phyloP scores from a whole-genome alignment of 2,797 vertebrate species.

The Anableps anableps region DNA sequence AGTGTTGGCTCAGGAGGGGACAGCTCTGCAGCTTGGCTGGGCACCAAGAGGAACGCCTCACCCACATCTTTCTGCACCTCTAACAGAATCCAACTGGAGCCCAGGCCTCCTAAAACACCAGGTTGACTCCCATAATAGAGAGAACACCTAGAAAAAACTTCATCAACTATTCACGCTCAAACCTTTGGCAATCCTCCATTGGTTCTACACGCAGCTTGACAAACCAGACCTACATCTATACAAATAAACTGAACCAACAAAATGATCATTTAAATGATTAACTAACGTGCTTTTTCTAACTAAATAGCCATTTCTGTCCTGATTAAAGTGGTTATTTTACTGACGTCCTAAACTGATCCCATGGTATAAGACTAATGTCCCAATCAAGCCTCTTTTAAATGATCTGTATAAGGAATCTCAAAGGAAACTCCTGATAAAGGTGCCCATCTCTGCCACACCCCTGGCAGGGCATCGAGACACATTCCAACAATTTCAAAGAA shows the following conservation, averaged over 20 bases:
- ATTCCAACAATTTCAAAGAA: background rate
- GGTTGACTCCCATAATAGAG: background rate
- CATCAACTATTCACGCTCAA: background rate
- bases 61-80: slow-evolving; percentile 20
- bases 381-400: background rate
- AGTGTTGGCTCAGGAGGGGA: slow-evolving; percentile 15
- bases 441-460: background rate
- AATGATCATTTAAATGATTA: background rate
- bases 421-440: background rate
- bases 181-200: background rate
- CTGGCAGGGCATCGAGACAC: background rate
- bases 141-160: no score
- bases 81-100: slow-evolving; percentile 43
- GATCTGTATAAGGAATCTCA: background rate
- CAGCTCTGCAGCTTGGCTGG: slow-evolving; percentile 44
- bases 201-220: background rate
- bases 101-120: background rate
- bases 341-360: background rate
- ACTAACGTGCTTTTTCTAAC: background rate
- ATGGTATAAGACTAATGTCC: background rate
- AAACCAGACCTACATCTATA: background rate
- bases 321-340: background rate
- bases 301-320: background rate
- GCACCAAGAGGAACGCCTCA: slow-evolving; percentile 33
- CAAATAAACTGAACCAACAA: background rate